Base-by-base conservation (phyloP, 2,113 vertebrate genomes). In the Aythya baeri region DNA sequence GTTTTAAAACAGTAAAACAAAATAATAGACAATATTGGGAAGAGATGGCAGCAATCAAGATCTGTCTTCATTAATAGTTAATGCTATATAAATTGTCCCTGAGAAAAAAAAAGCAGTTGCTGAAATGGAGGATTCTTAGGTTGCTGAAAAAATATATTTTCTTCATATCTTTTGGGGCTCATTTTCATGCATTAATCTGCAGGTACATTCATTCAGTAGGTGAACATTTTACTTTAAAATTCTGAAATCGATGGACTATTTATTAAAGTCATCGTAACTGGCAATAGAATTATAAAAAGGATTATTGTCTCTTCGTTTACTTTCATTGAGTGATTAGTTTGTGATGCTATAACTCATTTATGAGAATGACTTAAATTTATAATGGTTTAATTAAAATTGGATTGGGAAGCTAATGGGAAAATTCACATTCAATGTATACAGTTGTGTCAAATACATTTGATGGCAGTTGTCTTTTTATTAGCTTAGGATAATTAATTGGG, bases 401-500 rank as follows among this genome's bases (percentile, higher is more conserved):
- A 81, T 93, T 95, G 89, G 82, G 75, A 94, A 91, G 62, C 44
- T 95, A 94, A 95, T 59, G 83, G 61, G 88, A 94, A 74, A 92
- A 83, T 93, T 96, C 95, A 77, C 82, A 94, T 97, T 96, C 95
- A 93, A 59, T 21, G 6, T 73, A 83, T 52, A 94, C 0, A 3
- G 55, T 95, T 88, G 31, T 88, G 90, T 96, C 97, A 96, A 91
- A 87, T 46, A 63, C 25, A 6, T 96, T 92, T 91, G 83, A 96
- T 3, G 4, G 61, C 83, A 66, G 41, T 96, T 96, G 78, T 96
- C 92, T 97, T 96, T 96, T 96, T 95, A 95, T 96, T 98, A 95
- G 93, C 72, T 96, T 92, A 95, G 87, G 89, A 96, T 95, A 97
- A 98, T 98, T 98, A 97, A 97, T 94, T 98, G 94, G 84, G 55